phyloP scores from a whole-genome alignment of 23 tunicate genomes.

The Ascidia mentula region DNA sequence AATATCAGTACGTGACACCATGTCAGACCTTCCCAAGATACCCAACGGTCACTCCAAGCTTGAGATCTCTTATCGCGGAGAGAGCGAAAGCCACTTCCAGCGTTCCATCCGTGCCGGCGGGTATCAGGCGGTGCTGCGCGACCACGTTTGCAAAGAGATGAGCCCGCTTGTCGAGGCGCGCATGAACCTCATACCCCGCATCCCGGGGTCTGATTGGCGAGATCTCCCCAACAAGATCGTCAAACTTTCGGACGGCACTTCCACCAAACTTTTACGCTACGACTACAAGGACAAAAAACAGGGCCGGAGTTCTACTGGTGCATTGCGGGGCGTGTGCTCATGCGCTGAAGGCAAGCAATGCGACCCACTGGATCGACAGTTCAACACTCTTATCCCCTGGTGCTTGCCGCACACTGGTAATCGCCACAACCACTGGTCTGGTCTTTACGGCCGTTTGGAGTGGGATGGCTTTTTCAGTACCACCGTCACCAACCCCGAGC shows the following conservation, averaged over 20 bases:
- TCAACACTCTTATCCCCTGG: constrained; percentile 83
- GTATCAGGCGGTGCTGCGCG: constrained; percentile 56
- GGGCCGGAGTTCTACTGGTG: constrained; percentile 75
- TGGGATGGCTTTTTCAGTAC: constrained; percentile 95
- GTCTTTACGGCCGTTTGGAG: constrained; percentile 77
- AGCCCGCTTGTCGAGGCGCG: constrained; percentile 73
- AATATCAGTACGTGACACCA: constrained; percentile 82
- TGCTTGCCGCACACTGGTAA: constrained; percentile 88
- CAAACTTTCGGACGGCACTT: constrained; percentile 70
- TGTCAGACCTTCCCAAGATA: constrained; percentile 87
- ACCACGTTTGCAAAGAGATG: constrained; percentile 84
- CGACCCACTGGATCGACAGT: constrained; percentile 82
- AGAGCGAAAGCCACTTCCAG: constrained; percentile 70
- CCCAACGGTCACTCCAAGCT: constrained; percentile 72
- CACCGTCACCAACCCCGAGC: constrained; percentile 82
- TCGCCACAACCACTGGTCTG: constrained; percentile 92
- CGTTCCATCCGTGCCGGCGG: constrained; percentile 56
- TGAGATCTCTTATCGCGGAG: constrained; percentile 52
- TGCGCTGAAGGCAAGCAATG: constrained; percentile 67
- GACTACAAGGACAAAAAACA: constrained; percentile 73
- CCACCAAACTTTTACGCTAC: constrained; percentile 58
- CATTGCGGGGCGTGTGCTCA: constrained; percentile 72
- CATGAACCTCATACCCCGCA: constrained; percentile 60
- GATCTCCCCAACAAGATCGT: constrained; percentile 76
- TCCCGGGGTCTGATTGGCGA: constrained; percentile 92